phyloP scores from a whole-genome alignment of 2,888 invertebrate species.

The Muschampia plurimacula region DNA sequence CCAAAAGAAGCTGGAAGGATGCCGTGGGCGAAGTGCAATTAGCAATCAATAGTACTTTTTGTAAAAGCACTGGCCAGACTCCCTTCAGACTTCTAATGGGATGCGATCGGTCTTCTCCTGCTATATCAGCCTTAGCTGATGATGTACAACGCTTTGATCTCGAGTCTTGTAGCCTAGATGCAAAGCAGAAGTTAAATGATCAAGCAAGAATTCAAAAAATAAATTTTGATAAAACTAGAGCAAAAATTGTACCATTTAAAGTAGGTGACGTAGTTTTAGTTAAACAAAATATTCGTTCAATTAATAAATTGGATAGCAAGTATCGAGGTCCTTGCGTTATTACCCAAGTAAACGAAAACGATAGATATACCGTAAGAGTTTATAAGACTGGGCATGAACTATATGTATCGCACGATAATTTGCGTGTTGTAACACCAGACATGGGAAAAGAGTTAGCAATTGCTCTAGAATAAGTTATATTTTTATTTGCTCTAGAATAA shows the following conservation, averaged over 20 bases:
- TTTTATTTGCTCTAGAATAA: not conserved
- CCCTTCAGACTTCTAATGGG: conserved; percentile 13
- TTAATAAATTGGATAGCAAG: conserved; percentile 4
- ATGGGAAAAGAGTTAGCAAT: not conserved
- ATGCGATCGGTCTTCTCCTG: conserved; percentile 1
- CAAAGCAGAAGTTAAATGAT: not conserved
- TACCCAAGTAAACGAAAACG: not conserved
- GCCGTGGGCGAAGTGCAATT: conserved; percentile 46
- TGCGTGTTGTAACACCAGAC: not conserved
- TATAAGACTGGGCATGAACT: not conserved
- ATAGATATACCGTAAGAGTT: not conserved
- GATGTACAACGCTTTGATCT: conserved; percentile 1
- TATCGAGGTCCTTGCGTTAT: not conserved
- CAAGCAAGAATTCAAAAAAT: not conserved
- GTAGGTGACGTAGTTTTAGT: conserved; percentile 12
- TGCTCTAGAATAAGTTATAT: not conserved
- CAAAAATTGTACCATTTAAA: not conserved
- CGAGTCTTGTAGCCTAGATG: not conserved
- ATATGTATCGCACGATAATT: conserved; percentile 5
- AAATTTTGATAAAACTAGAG: not conserved
- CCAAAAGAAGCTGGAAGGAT: conserved; percentile 41
- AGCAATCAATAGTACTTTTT: conserved; percentile 42
- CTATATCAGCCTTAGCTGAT: not conserved
- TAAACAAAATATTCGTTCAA: conserved; percentile 1
- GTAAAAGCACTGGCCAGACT: conserved; percentile 14